Percentiles rank a stretch among this genome's conserved stretches.
These are phyloP conservation scores for Hypena proboscidalis DNA, from an alignment of 2,888 invertebrate species.

Conservation along the genomic window DNA sequence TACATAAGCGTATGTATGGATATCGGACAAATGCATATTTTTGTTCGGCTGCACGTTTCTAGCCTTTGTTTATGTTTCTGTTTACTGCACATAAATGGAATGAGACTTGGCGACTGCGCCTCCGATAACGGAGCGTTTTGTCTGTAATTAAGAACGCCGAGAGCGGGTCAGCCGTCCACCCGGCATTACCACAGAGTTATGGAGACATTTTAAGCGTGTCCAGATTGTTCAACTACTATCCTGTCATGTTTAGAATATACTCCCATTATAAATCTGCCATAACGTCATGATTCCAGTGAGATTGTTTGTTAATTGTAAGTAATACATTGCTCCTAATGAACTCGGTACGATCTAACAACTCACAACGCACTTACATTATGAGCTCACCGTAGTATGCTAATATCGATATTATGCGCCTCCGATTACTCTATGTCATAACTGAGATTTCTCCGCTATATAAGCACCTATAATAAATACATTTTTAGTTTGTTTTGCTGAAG, in stretches of 20 bases:
- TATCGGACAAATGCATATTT: slow-evolving; percentile 59
- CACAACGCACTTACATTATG: slow-evolving; percentile 15
- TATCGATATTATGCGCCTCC: slow-evolving; percentile 8
- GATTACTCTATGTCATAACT: slow-evolving; percentile 4
- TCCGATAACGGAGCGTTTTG: slow-evolving; percentile 79
- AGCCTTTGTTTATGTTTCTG: slow-evolving; percentile 72
- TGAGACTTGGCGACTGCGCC: slow-evolving; percentile 64
- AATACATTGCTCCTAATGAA: slow-evolving; percentile 47
- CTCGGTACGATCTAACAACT: slow-evolving; percentile 29
- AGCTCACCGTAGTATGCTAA: slow-evolving; percentile 7
- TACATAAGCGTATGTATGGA: slow-evolving; percentile 54
- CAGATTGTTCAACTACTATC: slow-evolving; percentile 65
- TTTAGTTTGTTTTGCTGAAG: not conserved
- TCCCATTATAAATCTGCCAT: slow-evolving; percentile 61
- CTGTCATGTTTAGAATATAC: slow-evolving; percentile 66
- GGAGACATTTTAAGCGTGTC: slow-evolving; percentile 69
- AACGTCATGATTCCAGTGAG: slow-evolving; percentile 51
- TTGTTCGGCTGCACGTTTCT: slow-evolving; percentile 56
- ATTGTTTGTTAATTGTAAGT: slow-evolving; percentile 56
- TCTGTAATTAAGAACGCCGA: slow-evolving; percentile 78
- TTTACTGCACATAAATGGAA: slow-evolving; percentile 72
- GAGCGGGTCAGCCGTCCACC: slow-evolving; percentile 65
- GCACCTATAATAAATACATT: not conserved
- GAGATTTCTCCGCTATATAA: not conserved
- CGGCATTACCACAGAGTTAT: slow-evolving; percentile 70